Percentiles rank a stretch among this genome's conserved stretches.
These are phyloP conservation scores for Gallinago paraguaiae DNA, from an alignment of 2,113 vertebrate genomes.

Conservation along the genomic window DNA sequence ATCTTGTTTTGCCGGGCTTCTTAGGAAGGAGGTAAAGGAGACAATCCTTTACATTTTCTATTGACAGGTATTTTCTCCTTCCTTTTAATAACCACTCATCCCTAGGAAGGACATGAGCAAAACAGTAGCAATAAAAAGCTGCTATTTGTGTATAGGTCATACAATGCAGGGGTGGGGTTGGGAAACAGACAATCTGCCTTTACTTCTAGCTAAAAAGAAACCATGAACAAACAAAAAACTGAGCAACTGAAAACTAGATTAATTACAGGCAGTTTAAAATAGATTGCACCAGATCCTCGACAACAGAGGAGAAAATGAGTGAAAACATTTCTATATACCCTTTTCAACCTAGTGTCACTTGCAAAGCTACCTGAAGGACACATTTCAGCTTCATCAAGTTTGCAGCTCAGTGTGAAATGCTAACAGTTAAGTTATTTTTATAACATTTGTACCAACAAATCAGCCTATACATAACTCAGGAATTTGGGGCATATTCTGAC, in stretches of 20 bases:
- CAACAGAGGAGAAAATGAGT: background rate
- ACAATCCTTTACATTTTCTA: background rate
- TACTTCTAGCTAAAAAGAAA: background rate
- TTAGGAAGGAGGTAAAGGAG: background rate
- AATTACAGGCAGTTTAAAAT: background rate
- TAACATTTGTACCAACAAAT: background rate
- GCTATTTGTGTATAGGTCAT: background rate
- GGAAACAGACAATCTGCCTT: background rate
- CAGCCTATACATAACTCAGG: background rate
- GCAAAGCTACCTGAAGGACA: background rate
- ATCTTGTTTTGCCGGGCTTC: background rate
- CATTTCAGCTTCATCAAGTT: background rate
- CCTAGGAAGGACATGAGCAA: background rate
- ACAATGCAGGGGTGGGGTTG: background rate
- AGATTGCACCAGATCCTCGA: background rate
- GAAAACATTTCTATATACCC: background rate
- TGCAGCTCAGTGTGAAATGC: background rate
- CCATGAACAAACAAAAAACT: background rate
- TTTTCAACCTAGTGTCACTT: background rate
- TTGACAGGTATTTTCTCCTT: background rate
- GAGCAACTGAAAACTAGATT: background rate
- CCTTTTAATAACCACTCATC: background rate
- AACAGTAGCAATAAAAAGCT: background rate
- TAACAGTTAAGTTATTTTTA: constrained; percentile 6
- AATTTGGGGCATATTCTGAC: background rate